These are phyloP conservation scores for Formicarius rufipectus DNA, from an alignment of 2,113 vertebrate species.

Conservation along the genomic window DNA sequence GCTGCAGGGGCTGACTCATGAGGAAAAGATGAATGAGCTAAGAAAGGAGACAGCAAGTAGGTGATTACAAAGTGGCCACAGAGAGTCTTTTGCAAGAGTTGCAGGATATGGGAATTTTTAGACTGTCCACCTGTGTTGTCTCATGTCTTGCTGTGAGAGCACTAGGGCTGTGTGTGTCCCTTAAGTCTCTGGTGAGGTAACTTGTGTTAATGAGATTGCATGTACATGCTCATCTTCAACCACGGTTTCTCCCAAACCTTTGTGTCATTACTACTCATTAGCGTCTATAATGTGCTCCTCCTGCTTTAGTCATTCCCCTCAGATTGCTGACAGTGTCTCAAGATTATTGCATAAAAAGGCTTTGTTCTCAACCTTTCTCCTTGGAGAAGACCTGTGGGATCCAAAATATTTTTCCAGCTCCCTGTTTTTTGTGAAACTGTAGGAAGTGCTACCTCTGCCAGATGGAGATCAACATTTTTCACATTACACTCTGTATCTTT, in stretches of 20 bases:
- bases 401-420: background rate
- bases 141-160: background rate
- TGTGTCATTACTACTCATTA: background rate
- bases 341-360: background rate
- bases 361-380: background rate
- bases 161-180: background rate
- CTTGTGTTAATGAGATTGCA: background rate
- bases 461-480: background rate
- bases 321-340: background rate
- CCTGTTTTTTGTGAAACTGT: background rate
- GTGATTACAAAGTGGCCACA: background rate
- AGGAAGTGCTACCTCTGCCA: background rate
- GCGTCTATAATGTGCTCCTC: background rate
- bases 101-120: background rate
- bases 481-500: background rate
- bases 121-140: background rate
- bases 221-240: background rate
- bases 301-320: background rate
- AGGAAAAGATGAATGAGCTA: background rate
- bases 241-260: background rate
- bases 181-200: background rate
- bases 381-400: background rate
- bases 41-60: background rate
- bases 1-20: background rate
- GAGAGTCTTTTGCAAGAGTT: background rate